Evolutionary conservation across 2,888 invertebrate genomes (phyloP), one percentile per base, ranked within the genome.

Genomic region (Drosophila prolongata): DNA sequence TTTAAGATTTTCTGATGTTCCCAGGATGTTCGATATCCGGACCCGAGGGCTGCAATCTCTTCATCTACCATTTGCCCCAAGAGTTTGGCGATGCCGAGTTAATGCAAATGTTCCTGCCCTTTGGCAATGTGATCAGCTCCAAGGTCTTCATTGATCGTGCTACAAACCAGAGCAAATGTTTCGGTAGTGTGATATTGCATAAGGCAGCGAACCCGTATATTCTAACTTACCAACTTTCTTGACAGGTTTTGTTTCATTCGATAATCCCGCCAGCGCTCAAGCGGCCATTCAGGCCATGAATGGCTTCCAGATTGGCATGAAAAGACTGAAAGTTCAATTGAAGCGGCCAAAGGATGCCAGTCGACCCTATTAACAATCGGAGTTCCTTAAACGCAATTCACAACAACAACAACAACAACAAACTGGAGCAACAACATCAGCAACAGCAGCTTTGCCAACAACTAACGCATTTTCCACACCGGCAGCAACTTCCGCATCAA

Each of bases 281-380:
- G 96, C 98, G 86, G 99, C 99, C 89, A 99, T 99, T 93, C 98
- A 99, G 93, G 97, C 99, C 90, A 99, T 99, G 99, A 99, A 99
- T 94, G 99, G 99, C 92, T 99, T 99, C 94, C 99, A 99, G 94
- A 99, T 99, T 93, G 99, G 99, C 92, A 99, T 99, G 99, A 99
- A 99, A 94, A 95, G 99, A 92, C 96, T 99, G 93, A 99, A 99
- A 95, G 99, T 99, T 91, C 99, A 99, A 94, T 95, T 99, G 94
- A 99, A 99, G 94, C 95, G 99, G 94, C 99, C 99, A 93, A 98
- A 98, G 94, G 98, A 98, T 93, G 98, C 98, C 92, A 98, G 96
- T 94, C 95, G 98, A 94, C 98, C 98, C 93, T 99, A 99, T 96
- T 99, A 97, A 96, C 96, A 94, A 94, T 94, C 93, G 93, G 93